Conservation (phyloP, 2,113 vertebrate species). For the Sclerurus mexicanus region DNA sequence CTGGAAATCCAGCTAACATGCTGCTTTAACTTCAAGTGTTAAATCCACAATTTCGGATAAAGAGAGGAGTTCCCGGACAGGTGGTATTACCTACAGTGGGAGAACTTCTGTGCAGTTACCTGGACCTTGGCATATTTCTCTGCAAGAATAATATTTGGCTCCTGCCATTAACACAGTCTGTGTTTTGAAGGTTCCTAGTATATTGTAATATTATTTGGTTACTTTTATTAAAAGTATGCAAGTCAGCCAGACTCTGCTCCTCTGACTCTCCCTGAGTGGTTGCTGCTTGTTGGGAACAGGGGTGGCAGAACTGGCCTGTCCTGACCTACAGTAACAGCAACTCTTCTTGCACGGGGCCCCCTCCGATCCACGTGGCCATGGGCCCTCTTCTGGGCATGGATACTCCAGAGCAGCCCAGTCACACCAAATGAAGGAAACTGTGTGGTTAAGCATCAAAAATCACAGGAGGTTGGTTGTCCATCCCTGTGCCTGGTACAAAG, state of each 20-base stretch:
- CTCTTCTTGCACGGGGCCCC: background rate
- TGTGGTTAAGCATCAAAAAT: background rate
- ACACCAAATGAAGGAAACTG: accelerated
- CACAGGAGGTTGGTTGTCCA: background rate
- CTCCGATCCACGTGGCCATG: accelerated
- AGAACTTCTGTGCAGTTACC: background rate
- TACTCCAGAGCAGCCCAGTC: background rate
- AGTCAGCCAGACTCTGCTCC: background rate
- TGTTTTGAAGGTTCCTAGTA: background rate
- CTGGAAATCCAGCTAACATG: background rate
- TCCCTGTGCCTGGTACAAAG: background rate
- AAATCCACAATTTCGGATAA: background rate
- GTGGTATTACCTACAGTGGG: background rate
- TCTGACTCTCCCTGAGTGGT: background rate
- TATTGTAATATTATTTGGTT: background rate
- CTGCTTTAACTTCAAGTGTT: background rate
- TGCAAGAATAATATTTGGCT: background rate
- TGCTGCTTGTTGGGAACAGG: background rate
- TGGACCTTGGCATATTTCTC: accelerated
- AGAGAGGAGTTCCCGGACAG: background rate
- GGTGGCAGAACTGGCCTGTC: background rate
- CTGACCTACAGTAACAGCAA: background rate
- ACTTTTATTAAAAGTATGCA: background rate
- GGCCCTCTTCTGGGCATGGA: background rate
- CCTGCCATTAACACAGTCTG: background rate